phyloP scores from a whole-genome alignment of 2,113 vertebrate species.

The Zosterops lateralis region DNA sequence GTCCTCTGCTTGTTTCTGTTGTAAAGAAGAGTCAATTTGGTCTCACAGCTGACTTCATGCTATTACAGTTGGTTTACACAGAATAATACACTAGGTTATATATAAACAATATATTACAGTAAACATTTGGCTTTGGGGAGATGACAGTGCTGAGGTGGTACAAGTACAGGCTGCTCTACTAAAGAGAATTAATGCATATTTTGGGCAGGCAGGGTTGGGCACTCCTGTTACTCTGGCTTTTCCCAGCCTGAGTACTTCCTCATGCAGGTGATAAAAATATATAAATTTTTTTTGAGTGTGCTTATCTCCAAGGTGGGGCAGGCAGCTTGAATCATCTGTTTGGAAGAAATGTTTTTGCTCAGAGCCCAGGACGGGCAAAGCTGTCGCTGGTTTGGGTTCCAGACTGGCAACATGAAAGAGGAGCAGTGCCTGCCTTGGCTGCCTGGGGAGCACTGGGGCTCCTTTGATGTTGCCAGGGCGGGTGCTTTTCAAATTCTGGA shows the following conservation, averaged over 20 bases:
- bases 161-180: background rate
- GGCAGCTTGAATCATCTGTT: background rate
- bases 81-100: background rate
- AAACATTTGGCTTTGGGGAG: background rate
- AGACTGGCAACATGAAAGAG: background rate
- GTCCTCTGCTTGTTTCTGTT: background rate
- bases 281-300: background rate
- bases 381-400: background rate
- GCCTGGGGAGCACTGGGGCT: background rate
- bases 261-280: background rate
- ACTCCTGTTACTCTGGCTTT: background rate
- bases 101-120: background rate
- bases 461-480: background rate
- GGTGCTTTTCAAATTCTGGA: background rate
- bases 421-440: background rate
- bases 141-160: background rate
- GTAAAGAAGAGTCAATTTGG: background rate
- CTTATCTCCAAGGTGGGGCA: background rate
- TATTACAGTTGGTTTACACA: background rate
- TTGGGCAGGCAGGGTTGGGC: background rate
- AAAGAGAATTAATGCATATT: background rate
- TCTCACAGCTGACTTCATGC: background rate
- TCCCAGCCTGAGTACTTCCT: background rate
- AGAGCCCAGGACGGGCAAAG: background rate
- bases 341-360: background rate